Evolutionary conservation across 2,888 invertebrate species (phyloP).

Genomic region (Caradrina clavipalpis): DNA sequence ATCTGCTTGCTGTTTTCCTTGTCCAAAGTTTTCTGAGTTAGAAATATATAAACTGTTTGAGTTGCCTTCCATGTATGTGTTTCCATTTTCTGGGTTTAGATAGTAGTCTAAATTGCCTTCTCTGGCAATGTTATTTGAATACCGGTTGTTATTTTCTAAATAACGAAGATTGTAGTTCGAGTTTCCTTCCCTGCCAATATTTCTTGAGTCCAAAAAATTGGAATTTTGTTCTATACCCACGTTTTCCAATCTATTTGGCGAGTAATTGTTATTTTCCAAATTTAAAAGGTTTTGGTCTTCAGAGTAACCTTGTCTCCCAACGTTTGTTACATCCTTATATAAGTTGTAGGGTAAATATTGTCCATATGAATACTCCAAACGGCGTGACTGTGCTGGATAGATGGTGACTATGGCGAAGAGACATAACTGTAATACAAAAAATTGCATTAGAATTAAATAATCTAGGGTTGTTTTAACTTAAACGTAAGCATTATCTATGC

Average conservation of each 20-base stretch:
- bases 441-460: background rate
- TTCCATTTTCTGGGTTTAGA: background rate
- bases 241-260: background rate
- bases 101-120: background rate
- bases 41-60: background rate
- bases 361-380: conserved; percentile 1
- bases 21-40: background rate
- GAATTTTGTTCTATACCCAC: background rate
- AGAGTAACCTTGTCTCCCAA: background rate
- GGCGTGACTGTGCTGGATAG: background rate
- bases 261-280: background rate
- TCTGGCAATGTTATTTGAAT: no score
- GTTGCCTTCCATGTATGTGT: background rate
- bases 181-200: no score
- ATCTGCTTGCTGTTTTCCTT: background rate
- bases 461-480: background rate
- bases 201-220: no score
- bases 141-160: no score
- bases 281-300: background rate
- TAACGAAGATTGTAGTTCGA: no score
- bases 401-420: background rate
- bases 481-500: no score
- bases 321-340: background rate
- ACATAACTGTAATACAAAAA: conserved; percentile 19
- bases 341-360: background rate